Conservation (phyloP, 2,797 vertebrate genomes). For the Sebastes steindachneri region DNA sequence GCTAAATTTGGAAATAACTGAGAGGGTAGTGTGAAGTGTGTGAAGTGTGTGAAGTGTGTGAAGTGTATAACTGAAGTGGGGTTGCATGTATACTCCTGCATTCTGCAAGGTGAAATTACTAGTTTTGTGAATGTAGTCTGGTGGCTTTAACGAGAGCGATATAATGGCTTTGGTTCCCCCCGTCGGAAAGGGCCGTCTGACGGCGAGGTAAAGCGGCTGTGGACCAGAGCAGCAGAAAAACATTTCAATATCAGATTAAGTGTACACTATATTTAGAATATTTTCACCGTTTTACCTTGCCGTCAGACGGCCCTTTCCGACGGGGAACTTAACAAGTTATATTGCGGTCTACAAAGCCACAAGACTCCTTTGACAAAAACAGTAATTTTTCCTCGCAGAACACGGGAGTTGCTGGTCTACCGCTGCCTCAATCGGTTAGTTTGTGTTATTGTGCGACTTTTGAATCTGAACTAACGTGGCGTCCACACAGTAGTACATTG, state of each 20-base stretch:
- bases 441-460: too few species aligned
- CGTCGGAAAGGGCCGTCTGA: too few species aligned
- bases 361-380: too few species aligned
- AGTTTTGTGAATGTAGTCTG: background rate
- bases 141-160: background rate
- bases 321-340: too few species aligned
- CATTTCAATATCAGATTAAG: background rate
- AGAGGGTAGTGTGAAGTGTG: background rate
- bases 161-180: background rate
- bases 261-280: background rate
- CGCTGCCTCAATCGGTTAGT: too few species aligned
- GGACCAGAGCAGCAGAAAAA: background rate
- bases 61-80: background rate
- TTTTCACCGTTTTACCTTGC: background rate
- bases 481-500: too few species aligned
- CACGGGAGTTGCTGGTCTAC: too few species aligned
- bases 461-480: too few species aligned
- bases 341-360: too few species aligned
- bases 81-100: background rate
- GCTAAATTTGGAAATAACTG: background rate
- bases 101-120: background rate
- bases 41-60: too few species aligned
- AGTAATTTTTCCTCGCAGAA: fast-evolving
- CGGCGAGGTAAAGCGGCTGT: background rate
- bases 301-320: too few species aligned